Conservation (phyloP, 30 jellyfish, hydroid and myxozoan genomes). For the Aurelia aurita complex sp. Pacific region DNA sequence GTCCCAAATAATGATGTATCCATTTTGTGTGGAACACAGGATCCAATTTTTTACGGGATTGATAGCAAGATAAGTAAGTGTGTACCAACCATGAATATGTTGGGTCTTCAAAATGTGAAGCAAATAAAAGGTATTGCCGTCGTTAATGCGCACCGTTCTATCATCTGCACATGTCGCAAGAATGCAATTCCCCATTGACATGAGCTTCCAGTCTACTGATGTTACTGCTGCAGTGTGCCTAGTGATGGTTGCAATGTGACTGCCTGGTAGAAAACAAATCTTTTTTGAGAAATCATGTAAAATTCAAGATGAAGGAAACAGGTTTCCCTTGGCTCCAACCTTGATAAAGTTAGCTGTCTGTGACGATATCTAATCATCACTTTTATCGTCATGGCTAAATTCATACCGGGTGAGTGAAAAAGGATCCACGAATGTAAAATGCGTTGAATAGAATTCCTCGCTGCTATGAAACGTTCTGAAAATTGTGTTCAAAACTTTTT, state of each 20-base stretch:
- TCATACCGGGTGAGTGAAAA: too few species aligned
- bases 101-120: constrained; percentile 46
- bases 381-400: too few species aligned
- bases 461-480: too few species aligned
- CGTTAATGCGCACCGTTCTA: constrained; percentile 78
- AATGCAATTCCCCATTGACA: constrained; percentile 21
- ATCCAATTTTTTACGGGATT: constrained; percentile 55
- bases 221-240: constrained; percentile 98
- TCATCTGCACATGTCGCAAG: constrained; percentile 98
- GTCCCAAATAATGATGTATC: constrained; percentile 86
- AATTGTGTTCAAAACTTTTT: too few species aligned
- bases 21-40: constrained; percentile 86
- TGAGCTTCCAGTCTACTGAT: constrained; percentile 84
- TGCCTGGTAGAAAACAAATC: constrained; percentile 27
- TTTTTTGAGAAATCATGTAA: too few species aligned
- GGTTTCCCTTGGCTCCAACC: too few species aligned
- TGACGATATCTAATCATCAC: too few species aligned
- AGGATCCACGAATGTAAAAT: too few species aligned
- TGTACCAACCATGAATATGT: constrained; percentile 90
- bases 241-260: constrained; percentile 43
- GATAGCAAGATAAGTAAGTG: constrained; percentile 79
- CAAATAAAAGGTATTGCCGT: constrained; percentile 72
- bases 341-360: too few species aligned
- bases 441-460: too few species aligned
- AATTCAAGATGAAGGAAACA: too few species aligned